Evolutionary conservation across 1,140 invertebrate genomes (phyloP).

Genomic region (Oncopeltus fasciatus): DNA sequence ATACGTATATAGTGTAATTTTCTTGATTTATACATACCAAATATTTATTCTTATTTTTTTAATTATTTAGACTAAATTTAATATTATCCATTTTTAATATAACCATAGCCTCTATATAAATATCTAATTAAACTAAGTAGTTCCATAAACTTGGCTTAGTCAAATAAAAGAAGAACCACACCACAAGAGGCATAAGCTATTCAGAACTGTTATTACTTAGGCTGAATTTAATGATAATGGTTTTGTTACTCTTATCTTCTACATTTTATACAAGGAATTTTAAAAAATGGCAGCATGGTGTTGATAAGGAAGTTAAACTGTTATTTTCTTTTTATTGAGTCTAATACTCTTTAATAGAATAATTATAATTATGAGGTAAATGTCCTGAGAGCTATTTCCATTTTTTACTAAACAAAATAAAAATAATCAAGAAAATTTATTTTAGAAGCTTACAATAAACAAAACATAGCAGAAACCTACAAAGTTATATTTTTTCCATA

Average conservation of each 20-base stretch:
- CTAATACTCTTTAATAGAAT: not conserved
- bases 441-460: no score
- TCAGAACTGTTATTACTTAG: not conserved
- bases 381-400: slow-evolving; percentile 1
- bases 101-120: slow-evolving; percentile 3
- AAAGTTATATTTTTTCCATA: no score
- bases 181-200: not conserved
- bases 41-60: not conserved
- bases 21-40: slow-evolving; percentile 5
- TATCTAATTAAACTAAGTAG: slow-evolving; percentile 3
- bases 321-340: not conserved
- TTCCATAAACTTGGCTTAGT: slow-evolving; percentile 1
- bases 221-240: not conserved
- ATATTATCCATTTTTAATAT: not conserved
- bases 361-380: not conserved
- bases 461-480: no score
- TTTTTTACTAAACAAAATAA: no score
- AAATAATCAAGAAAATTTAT: no score
- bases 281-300: slow-evolving; percentile 3
- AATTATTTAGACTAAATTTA: not conserved
- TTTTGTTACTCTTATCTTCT: no score
- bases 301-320: not conserved
- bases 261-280: not conserved
- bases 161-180: slow-evolving; percentile 17
- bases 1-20: not conserved